These are phyloP conservation scores for Esox niger DNA, from an alignment of 2,113 vertebrate species.

Conservation along the genomic window DNA sequence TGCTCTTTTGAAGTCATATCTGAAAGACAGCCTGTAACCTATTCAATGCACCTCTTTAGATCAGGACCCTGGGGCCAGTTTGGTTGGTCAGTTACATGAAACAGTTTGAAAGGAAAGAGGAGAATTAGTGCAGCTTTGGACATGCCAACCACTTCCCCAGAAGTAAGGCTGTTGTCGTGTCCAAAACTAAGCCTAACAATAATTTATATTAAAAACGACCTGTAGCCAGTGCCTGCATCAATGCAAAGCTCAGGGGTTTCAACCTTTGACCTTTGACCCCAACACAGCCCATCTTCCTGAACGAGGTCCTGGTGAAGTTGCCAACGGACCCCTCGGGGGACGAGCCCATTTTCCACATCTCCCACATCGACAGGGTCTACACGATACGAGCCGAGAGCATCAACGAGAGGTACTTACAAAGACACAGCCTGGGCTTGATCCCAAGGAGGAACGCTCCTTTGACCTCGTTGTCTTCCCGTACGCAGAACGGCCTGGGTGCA, in stretches of 20 bases:
- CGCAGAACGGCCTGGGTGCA: conserved; percentile 97
- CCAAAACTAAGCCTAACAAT: no score
- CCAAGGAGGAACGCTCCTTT: no score
- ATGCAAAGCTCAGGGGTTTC: not conserved
- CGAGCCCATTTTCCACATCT: conserved; percentile 97
- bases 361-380: conserved; percentile 97
- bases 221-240: no score
- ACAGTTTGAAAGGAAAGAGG: no score
- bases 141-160: not conserved
- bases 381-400: conserved; percentile 95
- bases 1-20: no score
- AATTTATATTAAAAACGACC: no score
- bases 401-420: conserved; percentile 78
- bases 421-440: not conserved
- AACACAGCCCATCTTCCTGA: conserved; percentile 94
- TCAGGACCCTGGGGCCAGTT: no score
- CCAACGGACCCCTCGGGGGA: conserved; percentile 98
- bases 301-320: conserved; percentile 95
- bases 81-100: no score
- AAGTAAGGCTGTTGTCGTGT: not conserved
- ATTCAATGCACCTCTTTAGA: no score
- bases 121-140: no score
- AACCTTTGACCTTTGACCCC: not conserved
- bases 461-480: conserved; percentile 19
- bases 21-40: no score